Evolutionary conservation across 2,888 invertebrate genomes (phyloP).

Genomic region (Drosophila tripunctata): DNA sequence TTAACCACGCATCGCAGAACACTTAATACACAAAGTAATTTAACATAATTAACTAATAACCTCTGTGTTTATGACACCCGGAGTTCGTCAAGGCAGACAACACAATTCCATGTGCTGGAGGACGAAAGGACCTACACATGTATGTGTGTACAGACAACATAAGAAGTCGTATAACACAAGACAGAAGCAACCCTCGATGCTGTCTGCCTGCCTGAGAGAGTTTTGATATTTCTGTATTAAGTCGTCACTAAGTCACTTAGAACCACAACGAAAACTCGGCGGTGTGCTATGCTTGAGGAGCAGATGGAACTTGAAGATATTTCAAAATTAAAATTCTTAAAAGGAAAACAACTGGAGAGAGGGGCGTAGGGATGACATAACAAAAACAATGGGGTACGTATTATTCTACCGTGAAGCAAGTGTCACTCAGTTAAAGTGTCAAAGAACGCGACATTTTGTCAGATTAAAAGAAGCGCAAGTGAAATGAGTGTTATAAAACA

Average conservation of each 20-base stretch:
- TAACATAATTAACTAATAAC: background rate
- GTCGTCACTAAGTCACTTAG: slow-evolving; percentile 58
- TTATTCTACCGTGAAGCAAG: too few species aligned
- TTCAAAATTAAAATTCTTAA: slow-evolving; percentile 49
- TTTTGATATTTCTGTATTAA: slow-evolving; percentile 59
- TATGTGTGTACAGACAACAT: too few species aligned
- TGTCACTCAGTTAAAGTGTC: too few species aligned
- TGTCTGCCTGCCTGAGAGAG: slow-evolving; percentile 24
- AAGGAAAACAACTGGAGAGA: background rate
- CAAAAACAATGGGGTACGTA: too few species aligned
- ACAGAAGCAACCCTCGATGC: slow-evolving; percentile 5
- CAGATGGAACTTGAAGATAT: slow-evolving; percentile 22
- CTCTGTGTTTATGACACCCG: background rate
- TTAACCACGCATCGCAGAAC: too few species aligned
- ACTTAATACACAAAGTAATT: too few species aligned
- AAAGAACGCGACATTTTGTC: too few species aligned
- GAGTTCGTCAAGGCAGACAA: background rate
- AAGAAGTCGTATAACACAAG: too few species aligned
- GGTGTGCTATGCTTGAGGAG: background rate
- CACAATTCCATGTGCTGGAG: too few species aligned
- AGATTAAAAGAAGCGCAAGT: too few species aligned
- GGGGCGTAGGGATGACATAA: background rate
- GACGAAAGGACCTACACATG: too few species aligned
- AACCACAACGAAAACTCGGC: slow-evolving; percentile 6
- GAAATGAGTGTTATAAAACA: too few species aligned